Percentiles rank a stretch among this genome's conserved stretches.
Conservation (phyloP, 2,797 vertebrate genomes). For the Hypotaenidia philippensis region DNA sequence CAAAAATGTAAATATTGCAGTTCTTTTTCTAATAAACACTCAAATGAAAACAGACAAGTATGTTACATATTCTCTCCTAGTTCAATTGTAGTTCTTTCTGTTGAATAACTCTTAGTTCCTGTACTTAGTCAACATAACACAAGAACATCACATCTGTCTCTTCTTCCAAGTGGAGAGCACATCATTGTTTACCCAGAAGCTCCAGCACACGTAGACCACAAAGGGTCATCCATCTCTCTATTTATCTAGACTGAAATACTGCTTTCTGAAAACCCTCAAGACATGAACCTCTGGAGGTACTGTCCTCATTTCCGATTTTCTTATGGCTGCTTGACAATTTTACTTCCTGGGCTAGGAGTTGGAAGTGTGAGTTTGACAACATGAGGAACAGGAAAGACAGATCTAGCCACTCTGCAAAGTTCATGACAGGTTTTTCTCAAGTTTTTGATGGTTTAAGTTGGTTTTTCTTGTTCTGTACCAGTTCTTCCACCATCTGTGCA, state of each 20-base stretch:
- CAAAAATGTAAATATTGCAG: neutral
- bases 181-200: neutral
- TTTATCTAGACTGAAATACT: neutral
- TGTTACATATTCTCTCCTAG: neutral
- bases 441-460: slow-evolving; percentile 48
- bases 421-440: neutral
- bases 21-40: neutral
- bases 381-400: neutral
- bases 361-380: neutral
- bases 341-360: neutral
- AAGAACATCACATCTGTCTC: neutral
- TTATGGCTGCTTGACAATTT: neutral
- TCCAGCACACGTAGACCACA: neutral
- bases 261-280: neutral
- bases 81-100: neutral
- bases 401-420: neutral
- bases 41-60: neutral
- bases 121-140: neutral
- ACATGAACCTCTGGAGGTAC: neutral
- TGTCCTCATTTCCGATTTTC: neutral
- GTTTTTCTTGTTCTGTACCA: slow-evolving; percentile 41
- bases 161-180: neutral
- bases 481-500: slow-evolving; percentile 39
- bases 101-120: neutral
- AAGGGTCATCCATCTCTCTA: neutral